phyloP scores from a whole-genome alignment of 64 coral and sea anemone species.

The Montipora sp. region DNA sequence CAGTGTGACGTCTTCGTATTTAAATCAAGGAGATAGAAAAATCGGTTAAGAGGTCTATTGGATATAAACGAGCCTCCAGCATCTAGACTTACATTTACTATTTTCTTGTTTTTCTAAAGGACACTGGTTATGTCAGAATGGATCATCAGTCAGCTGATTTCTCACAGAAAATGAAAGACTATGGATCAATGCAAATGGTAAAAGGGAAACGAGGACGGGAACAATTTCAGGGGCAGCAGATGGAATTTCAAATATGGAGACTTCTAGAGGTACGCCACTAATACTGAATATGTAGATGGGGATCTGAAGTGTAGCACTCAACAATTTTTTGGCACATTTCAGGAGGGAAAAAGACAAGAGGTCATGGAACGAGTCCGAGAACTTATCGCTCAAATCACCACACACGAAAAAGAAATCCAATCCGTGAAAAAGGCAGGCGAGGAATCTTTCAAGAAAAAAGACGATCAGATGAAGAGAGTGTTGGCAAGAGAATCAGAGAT shows the following conservation, averaged over 20 bases:
- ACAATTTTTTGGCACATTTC: neutral
- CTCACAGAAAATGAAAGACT: conserved; percentile 74
- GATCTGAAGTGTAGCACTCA: too few relatives aligned
- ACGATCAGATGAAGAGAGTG: conserved; percentile 33
- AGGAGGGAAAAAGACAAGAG: conserved; percentile 58
- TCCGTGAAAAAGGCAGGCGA: conserved; percentile 20
- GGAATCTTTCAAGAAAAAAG: conserved; percentile 66
- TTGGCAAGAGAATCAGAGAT: conserved; percentile 42
- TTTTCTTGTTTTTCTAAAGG: neutral
- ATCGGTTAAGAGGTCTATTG: too few relatives aligned
- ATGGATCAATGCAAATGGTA: conserved; percentile 52
- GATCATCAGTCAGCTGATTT: conserved; percentile 53
- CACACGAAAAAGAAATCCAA: conserved; percentile 23
- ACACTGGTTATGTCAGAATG: conserved; percentile 59
- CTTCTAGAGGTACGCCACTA: conserved; percentile 68
- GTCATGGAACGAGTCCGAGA: conserved; percentile 61
- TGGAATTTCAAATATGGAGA: conserved; percentile 65
- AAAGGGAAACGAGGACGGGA: conserved; percentile 68
- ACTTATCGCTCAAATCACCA: conserved; percentile 8
- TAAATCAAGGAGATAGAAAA: too few relatives aligned
- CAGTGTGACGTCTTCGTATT: too few relatives aligned
- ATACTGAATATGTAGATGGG: neutral
- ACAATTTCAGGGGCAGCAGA: conserved; percentile 59
- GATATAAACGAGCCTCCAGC: neutral
- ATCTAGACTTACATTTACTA: neutral